A percentile compares a stretch with the other conserved stretches of the same genome.
These are phyloP conservation scores for Trinorchestia longiramus DNA, from an alignment of 1,140 invertebrate genomes.

Conservation along the genomic window DNA sequence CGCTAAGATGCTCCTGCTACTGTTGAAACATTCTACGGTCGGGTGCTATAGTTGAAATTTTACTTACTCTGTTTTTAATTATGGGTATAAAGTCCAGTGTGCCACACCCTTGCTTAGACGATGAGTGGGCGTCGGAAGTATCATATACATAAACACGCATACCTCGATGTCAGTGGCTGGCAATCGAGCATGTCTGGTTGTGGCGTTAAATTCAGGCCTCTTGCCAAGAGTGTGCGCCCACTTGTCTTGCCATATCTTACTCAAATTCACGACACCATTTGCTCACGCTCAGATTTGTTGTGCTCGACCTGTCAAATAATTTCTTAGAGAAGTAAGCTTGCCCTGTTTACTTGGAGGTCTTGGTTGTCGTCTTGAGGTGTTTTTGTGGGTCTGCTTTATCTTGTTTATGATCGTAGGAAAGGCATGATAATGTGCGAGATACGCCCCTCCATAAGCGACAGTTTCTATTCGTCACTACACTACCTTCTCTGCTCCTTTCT, in stretches of 20 bases:
- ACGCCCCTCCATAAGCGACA: neutral
- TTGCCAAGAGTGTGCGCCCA: neutral
- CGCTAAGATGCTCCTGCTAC: neutral
- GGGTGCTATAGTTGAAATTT: neutral
- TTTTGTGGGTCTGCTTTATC: slow-evolving; percentile 1
- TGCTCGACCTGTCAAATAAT: neutral
- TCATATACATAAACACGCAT: neutral
- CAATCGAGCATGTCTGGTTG: neutral
- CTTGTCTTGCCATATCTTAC: neutral
- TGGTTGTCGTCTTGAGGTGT: neutral
- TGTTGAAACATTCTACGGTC: neutral
- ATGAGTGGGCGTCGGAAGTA: neutral
- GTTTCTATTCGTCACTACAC: neutral
- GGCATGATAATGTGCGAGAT: neutral
- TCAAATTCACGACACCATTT: neutral
- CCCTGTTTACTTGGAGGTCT: neutral
- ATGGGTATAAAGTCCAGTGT: neutral
- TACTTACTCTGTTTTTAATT: neutral
- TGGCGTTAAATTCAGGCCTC: neutral
- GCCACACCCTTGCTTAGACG: neutral
- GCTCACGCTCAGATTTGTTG: slow-evolving; percentile 6
- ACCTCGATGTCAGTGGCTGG: neutral
- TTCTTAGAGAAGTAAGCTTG: neutral
- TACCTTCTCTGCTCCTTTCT: neutral
- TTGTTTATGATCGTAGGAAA: neutral